A percentile compares a stretch with the other conserved stretches of the same genome.
These are phyloP conservation scores for Peromyscus eremicus DNA, from an alignment of 2,797 vertebrate species.

Conservation along the genomic window DNA sequence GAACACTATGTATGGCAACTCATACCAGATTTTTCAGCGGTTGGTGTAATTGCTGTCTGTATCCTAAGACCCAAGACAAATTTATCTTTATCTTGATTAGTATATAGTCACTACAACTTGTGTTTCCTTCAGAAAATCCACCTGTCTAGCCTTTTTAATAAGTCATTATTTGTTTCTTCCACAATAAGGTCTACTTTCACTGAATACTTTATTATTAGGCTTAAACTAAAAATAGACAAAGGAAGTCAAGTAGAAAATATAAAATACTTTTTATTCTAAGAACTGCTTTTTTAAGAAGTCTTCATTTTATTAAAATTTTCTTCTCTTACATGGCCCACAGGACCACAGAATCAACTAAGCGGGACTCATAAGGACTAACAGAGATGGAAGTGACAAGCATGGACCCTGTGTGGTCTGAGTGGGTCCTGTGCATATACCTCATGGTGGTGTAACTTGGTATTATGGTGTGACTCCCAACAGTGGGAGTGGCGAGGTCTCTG, in stretches of 20 bases:
- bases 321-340: not conserved
- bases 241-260: not conserved
- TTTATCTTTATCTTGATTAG: not conserved
- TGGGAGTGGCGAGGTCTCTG: not conserved
- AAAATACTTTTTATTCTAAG: not conserved
- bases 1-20: not conserved
- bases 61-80: not conserved
- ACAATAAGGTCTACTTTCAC: not conserved
- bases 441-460: not conserved
- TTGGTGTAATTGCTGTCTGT: not conserved
- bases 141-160: not conserved
- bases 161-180: not conserved
- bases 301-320: not conserved
- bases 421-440: not conserved
- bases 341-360: not conserved
- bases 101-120: not conserved
- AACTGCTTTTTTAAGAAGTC: not conserved
- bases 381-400: not conserved
- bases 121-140: not conserved
- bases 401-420: not conserved
- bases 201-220: not conserved
- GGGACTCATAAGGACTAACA: not conserved
- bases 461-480: not conserved
- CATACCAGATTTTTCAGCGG: not conserved
- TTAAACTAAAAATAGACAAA: constrained; percentile 15